Evolutionary conservation across 1,140 invertebrate species (phyloP).

Genomic region (Drosophila tropicalis): DNA sequence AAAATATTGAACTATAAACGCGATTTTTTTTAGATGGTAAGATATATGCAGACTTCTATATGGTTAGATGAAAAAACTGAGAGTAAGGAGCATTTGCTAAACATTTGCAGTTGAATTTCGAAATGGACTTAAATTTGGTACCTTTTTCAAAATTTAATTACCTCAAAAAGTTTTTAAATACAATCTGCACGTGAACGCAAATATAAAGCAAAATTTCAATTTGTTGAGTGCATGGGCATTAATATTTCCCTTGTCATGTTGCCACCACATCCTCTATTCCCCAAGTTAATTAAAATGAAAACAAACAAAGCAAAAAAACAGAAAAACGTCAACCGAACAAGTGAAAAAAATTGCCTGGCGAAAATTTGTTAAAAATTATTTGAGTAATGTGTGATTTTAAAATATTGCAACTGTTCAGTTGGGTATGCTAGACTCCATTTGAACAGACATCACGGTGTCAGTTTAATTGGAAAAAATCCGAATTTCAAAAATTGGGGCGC

Average conservation of each 20-base stretch:
- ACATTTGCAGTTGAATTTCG: no score
- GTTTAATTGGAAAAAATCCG: conserved; percentile 76
- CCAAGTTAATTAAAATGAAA: conserved; percentile 78
- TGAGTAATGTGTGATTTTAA: conserved; percentile 82
- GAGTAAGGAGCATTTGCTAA: no score
- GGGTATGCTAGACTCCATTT: conserved; percentile 24
- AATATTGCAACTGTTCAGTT: conserved; percentile 60
- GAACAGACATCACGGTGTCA: conserved; percentile 47
- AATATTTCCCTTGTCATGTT: conserved; percentile 26
- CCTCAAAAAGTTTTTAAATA: conserved; percentile 1
- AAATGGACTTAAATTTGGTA: background rate
- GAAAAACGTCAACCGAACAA: conserved; percentile 40
- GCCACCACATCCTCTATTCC: conserved; percentile 61
- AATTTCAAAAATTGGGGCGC: conserved; percentile 17
- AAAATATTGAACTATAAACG: no score
- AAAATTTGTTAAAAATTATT: conserved; percentile 73
- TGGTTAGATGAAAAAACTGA: no score
- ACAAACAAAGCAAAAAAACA: conserved; percentile 50
- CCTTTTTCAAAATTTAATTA: background rate
- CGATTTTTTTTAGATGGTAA: no score
- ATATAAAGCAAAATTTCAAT: conserved; percentile 20
- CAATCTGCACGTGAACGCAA: background rate
- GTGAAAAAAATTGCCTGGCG: conserved; percentile 8
- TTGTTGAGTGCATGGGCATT: conserved; percentile 24
- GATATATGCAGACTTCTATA: no score